These are phyloP conservation scores for Dascillus cervinus DNA, from an alignment of 2,888 invertebrate species.

Conservation along the genomic window DNA sequence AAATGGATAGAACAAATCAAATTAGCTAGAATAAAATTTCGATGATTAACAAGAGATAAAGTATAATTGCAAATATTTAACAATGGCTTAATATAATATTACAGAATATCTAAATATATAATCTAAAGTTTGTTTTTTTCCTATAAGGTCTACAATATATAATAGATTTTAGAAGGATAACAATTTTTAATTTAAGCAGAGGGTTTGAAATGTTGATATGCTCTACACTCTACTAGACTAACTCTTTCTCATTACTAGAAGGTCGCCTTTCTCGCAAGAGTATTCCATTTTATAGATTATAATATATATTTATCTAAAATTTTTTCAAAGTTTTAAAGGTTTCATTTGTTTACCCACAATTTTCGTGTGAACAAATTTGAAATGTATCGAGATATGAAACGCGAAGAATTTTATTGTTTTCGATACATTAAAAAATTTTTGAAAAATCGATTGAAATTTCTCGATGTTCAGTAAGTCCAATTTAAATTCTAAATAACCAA, in stretches of 20 bases:
- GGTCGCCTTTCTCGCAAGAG: constrained; percentile 14
- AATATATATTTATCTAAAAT: constrained; percentile 15
- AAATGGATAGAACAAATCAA: not conserved
- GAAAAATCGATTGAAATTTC: no score
- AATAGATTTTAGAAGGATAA: constrained; percentile 28
- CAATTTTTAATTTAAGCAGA: constrained; percentile 30
- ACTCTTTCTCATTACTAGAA: constrained; percentile 22
- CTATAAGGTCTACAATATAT: constrained; percentile 16
- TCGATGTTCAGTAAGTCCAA: no score
- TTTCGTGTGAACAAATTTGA: no score
- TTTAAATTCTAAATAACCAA: no score
- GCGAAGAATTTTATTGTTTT: no score
- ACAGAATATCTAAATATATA: constrained; percentile 16
- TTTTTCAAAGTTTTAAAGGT: constrained; percentile 8
- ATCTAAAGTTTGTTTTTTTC: no score
- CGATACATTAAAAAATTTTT: constrained; percentile 13
- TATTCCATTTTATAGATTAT: no score
- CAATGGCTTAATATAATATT: constrained; percentile 12
- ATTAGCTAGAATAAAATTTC: not conserved
- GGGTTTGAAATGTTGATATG: constrained; percentile 34
- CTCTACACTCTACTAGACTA: constrained; percentile 39
- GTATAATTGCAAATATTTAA: constrained; percentile 15
- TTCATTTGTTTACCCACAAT: no score
- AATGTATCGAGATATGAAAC: no score
- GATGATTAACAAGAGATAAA: constrained; percentile 15